phyloP scores from a whole-genome alignment of 2,888 invertebrate genomes.

The Ennomos quercinarius region DNA sequence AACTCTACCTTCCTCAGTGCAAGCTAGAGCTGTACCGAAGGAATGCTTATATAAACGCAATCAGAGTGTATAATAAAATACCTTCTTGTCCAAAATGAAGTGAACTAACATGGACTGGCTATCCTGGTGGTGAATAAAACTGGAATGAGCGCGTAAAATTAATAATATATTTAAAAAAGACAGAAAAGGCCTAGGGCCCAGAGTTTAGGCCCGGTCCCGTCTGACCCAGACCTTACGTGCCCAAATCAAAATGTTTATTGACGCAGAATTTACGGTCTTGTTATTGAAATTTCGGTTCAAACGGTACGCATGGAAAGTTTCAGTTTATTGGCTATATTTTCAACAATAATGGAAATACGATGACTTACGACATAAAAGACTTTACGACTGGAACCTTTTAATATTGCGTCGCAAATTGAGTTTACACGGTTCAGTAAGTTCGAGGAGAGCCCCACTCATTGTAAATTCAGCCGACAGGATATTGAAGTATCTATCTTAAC shows the following conservation, averaged over 20 bases:
- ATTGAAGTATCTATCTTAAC: background rate
- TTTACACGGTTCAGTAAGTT: background rate
- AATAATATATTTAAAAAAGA: too few relatives aligned
- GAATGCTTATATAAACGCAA: too few relatives aligned
- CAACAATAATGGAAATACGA: conserved; percentile 18
- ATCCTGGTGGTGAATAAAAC: too few relatives aligned
- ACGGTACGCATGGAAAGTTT: conserved; percentile 16
- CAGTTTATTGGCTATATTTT: conserved; percentile 24
- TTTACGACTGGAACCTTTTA: conserved; percentile 21
- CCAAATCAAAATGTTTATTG: conserved; percentile 31
- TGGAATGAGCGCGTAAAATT: too few relatives aligned
- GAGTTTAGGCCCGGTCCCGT: conserved; percentile 5
- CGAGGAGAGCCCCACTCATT: background rate
- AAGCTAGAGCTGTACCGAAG: too few relatives aligned
- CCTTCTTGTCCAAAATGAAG: too few relatives aligned
- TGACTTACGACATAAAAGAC: conserved; percentile 12
- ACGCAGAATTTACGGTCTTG: conserved; percentile 17
- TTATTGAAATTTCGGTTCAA: conserved; percentile 30
- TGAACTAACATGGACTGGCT: too few relatives aligned
- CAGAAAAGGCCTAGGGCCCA: conserved; percentile 1
- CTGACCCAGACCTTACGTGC: conserved; percentile 20
- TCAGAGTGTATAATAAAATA: too few relatives aligned
- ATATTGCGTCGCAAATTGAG: conserved; percentile 3
- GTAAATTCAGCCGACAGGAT: conserved; percentile 6
- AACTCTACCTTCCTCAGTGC: too few relatives aligned